phyloP scores from a whole-genome alignment of 2,113 vertebrate genomes.

The Heterocephalus glaber region DNA sequence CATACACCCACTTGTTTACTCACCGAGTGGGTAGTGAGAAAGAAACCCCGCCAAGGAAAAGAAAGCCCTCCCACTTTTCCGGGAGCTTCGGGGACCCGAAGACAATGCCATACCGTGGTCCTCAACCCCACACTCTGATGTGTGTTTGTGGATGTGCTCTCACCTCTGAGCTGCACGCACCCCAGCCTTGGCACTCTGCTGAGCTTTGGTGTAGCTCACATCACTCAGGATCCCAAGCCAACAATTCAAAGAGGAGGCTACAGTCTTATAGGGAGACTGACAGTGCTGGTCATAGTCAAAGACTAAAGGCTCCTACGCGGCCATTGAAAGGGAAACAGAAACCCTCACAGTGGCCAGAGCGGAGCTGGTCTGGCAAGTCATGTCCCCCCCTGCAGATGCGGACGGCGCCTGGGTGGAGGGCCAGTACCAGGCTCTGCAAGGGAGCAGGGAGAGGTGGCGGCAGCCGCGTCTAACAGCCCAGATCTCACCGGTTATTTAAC shows the following conservation, averaged over 20 bases:
- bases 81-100: background rate
- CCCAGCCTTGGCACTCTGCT: background rate
- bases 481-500: background rate
- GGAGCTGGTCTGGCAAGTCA: background rate
- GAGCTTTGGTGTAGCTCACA: background rate
- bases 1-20: background rate
- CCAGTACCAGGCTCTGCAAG: background rate
- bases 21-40: background rate
- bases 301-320: background rate
- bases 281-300: background rate
- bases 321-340: background rate
- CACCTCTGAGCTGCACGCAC: background rate
- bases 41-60: background rate
- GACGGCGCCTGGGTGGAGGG: background rate
- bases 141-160: background rate
- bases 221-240: background rate
- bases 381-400: background rate
- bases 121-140: background rate
- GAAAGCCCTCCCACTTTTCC: no score
- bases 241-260: background rate
- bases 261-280: background rate
- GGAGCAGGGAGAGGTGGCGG: background rate
- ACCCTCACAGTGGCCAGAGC: background rate
- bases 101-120: background rate
- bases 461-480: no score